These are phyloP conservation scores for Drosophila multiciliata DNA, from an alignment of 2,888 invertebrate species.

Conservation along the genomic window DNA sequence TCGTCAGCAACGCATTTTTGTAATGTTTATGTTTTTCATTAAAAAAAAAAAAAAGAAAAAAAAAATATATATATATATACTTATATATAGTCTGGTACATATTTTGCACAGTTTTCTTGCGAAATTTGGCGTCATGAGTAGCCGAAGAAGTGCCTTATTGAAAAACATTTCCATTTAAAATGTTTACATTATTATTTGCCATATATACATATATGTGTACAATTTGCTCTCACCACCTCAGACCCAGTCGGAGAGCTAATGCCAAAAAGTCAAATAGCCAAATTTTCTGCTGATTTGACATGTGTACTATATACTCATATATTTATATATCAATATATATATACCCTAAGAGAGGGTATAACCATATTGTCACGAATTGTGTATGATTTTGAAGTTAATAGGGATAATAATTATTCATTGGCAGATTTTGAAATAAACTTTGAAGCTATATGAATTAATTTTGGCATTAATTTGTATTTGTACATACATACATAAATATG, in stretches of 20 bases:
- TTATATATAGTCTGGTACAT: conserved; percentile 14
- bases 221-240: background rate
- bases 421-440: background rate
- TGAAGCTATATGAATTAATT: background rate
- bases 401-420: background rate
- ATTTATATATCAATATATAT: background rate
- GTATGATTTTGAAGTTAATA: background rate
- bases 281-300: conserved; percentile 37
- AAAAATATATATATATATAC: background rate
- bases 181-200: background rate
- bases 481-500: background rate
- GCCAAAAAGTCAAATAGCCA: conserved; percentile 44
- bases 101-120: conserved; percentile 30
- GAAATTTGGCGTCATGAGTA: conserved; percentile 50
- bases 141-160: conserved; percentile 36
- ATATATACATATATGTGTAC: background rate
- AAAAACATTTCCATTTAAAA: conserved; percentile 40
- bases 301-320: conserved; percentile 13
- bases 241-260: conserved; percentile 9
- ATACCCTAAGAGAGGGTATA: background rate
- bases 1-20: conserved; percentile 3
- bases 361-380: background rate
- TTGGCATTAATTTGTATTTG: background rate
- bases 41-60: background rate
- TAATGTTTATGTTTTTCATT: conserved; percentile 4